Conservation (phyloP, 2,113 vertebrate genomes). For the Panthera tigris region DNA sequence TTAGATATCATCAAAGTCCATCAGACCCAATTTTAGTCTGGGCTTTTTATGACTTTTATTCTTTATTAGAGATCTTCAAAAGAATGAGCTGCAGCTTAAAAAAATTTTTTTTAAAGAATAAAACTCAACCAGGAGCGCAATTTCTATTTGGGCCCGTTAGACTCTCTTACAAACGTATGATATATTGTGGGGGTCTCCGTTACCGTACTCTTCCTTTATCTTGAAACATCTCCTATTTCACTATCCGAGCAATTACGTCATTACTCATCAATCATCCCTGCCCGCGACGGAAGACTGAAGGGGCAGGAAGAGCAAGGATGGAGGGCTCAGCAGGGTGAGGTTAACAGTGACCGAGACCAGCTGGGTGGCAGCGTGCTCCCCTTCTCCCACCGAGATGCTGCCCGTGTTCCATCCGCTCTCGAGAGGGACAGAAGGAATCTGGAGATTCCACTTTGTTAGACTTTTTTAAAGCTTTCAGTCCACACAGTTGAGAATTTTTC, state of each 20-base stretch:
- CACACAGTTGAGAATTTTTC: background rate
- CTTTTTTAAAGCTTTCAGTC: background rate
- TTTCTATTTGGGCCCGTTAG: background rate
- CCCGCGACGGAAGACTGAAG: background rate
- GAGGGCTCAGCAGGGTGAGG: rapidly evolving
- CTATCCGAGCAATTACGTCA: rapidly evolving
- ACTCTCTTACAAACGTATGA: background rate
- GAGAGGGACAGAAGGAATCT: background rate
- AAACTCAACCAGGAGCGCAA: background rate
- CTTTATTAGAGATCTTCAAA: background rate
- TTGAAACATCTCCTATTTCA: background rate
- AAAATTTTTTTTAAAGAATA: background rate
- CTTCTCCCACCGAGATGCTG: rapidly evolving
- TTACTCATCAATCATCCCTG: too few relatives aligned
- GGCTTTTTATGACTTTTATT: background rate
- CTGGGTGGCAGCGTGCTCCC: rapidly evolving
- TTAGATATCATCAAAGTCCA: background rate
- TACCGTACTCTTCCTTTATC: rapidly evolving
- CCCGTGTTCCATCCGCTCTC: rapidly evolving
- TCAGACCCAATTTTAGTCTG: background rate
- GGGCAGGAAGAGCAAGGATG: rapidly evolving
- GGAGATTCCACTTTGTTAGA: rapidly evolving
- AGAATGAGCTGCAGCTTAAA: background rate
- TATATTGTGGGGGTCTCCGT: rapidly evolving
- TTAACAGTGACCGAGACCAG: rapidly evolving